Base-by-base conservation (phyloP, 2,888 invertebrate species). In the Nomada fucata region DNA sequence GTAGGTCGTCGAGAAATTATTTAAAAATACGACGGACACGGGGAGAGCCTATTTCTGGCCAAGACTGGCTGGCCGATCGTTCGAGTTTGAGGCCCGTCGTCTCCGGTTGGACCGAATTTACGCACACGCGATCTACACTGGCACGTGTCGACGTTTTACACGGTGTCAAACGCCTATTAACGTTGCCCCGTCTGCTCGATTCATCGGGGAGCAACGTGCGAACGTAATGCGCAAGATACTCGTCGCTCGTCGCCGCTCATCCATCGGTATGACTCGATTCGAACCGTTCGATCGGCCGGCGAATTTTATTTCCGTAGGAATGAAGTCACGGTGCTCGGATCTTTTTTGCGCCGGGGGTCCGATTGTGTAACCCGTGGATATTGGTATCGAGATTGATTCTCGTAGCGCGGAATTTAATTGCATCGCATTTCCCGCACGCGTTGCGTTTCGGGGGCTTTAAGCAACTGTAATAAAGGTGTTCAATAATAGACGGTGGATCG, bases 1-100 rank as follows among this genome's bases (percentile, higher is more conserved):
- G 83, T 86, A 86, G 86, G 86, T 86, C 86, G 85, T 83, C 79
- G 78, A 53, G 85, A 78, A 83, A 85, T 85, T 80, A 67, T 85
- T 85, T 85, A 86, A 85, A 86, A 86, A 86, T 86, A 85, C 76
- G 78, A 44, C 72, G 52, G 15, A 55, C 55, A n/a, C 44, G 78
- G 53, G 73, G 57, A 26, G 71, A 26, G 71, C n/a, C 82, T 85
- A 85, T 85, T 85, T 85, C 71, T 76, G 84, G 68, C 63, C 23
- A 76, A 65, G 75, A 83, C 69, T 42, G 76, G 68, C 67, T 29
- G 67, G 57, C 65, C 42, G 67, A 47, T 57, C 70, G 55, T 68
- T 29, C 59, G 68, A 20, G 59, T 47, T 29, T 64, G 77, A 61
- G 72, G 26, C 61, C 36, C 59, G 23, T 53, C 76, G 71, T 53